Evolutionary conservation across 2,888 invertebrate species (phyloP), one percentile per base, ranked within the genome.

Genomic region (Iselma pallidipennis): DNA sequence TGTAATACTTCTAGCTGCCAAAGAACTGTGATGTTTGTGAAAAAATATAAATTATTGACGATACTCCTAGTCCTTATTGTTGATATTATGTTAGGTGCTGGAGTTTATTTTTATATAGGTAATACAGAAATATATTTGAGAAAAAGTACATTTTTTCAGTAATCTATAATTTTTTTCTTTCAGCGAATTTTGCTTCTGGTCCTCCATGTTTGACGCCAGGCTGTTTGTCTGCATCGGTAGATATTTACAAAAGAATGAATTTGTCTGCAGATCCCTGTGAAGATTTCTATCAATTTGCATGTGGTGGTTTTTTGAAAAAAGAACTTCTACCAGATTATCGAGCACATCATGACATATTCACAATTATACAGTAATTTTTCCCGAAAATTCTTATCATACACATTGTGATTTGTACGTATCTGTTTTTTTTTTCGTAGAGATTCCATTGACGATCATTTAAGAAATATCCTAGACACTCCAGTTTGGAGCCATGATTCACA

Each of bases 211-310:
- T 83, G 86, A 1, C 83, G 88, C 16, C 91, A 7, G 37, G 89
- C 72, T 94, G 94, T 81, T 84, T 93, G 52, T 87, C 89, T 74
- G 87, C 90, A 89, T 90, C 91, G 0, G 86, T 89, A 0, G 85
- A 85, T 65, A 81, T 91, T 12, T 79, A 91, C 31, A 80, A 83
- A 60, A 88, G 87, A 73, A 87, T 91, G 85, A 88, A 91, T 69
- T 78, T 82, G 0, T 77, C 80, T 1, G 86, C 87, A 14, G 87
- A 91, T 66, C 91, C 91, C 0, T 91, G 91, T 74, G 89, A 91
- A 66, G 89, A 91, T 75, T 91, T 92, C 80, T 91, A 91, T 78
- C 82, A 87, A 68, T 91, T 89, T 74, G 85, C 90, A 0, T 91
- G 91, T 72, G 91, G 91, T n/a, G n/a, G 1, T 9, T 6, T 7